These are phyloP conservation scores for Pituophis catenifer DNA, from an alignment of 2,113 vertebrate species.

Conservation along the genomic window DNA sequence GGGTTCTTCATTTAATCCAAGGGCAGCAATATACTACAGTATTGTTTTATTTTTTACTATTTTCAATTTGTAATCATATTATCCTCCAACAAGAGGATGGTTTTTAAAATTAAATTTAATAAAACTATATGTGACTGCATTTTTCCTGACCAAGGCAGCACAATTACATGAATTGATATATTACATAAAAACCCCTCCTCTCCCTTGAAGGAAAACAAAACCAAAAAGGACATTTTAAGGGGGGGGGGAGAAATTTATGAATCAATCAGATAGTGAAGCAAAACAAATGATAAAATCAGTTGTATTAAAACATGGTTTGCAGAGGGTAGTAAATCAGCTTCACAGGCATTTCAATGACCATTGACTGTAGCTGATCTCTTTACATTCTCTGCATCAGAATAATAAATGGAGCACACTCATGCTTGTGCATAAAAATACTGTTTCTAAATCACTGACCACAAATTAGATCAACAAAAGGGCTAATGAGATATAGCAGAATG, in stretches of 20 bases:
- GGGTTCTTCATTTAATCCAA: neutral
- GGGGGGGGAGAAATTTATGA: neutral
- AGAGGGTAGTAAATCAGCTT: neutral
- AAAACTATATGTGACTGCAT: neutral
- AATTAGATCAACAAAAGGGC: neutral
- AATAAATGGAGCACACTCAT: neutral
- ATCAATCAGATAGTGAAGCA: neutral
- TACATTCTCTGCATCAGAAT: neutral
- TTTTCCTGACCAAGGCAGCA: neutral
- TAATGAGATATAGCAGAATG: neutral
- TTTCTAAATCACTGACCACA: neutral
- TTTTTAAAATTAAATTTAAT: neutral
- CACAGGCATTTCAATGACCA: neutral
- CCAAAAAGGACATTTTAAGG: neutral
- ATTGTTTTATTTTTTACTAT: neutral
- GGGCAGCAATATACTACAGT: neutral
- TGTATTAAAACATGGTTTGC: neutral
- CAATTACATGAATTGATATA: neutral
- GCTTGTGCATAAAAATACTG: neutral
- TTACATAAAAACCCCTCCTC: neutral
- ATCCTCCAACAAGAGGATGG: neutral
- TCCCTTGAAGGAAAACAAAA: neutral
- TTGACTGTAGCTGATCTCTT: neutral
- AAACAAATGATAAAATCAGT: neutral
- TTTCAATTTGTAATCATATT: neutral